Conservation (phyloP, 2,797 vertebrate genomes). For the Takifugu rubripes region DNA sequence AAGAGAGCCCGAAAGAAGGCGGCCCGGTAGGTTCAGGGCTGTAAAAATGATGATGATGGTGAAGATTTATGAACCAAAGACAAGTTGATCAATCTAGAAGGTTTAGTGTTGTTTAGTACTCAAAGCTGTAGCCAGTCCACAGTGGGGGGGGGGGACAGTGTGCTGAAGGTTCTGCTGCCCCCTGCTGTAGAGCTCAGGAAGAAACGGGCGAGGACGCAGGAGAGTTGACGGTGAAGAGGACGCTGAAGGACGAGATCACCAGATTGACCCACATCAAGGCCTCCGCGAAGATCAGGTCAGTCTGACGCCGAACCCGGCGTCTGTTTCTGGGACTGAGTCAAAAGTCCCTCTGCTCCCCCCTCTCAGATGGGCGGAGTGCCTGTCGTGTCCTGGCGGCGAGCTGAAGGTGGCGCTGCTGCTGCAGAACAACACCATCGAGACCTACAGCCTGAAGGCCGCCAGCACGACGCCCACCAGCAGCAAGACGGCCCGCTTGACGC, state of each 20-base stretch:
- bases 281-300: slow-evolving; percentile 93
- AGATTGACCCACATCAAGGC: slow-evolving; percentile 83
- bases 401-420: slow-evolving; percentile 87
- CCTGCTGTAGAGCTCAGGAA: slow-evolving; percentile 71
- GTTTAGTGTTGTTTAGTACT: too few species aligned
- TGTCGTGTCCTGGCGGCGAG: slow-evolving; percentile 83
- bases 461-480: slow-evolving; percentile 66
- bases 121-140: too few species aligned
- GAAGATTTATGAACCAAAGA: not conserved
- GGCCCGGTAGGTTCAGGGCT: slow-evolving; percentile 72
- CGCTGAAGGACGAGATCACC: slow-evolving; percentile 83
- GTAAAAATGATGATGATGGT: not conserved
- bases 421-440: slow-evolving; percentile 92
- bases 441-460: slow-evolving; percentile 73
- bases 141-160: too few species aligned
- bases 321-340: not conserved
- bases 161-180: slow-evolving; percentile 1
- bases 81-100: too few species aligned
- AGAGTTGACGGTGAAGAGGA: slow-evolving; percentile 66
- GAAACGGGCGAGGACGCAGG: slow-evolving; percentile 49
- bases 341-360: not conserved
- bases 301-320: not conserved
- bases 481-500: slow-evolving; percentile 80
- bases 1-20: slow-evolving; percentile 90
- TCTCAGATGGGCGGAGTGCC: slow-evolving; percentile 85